phyloP scores from a whole-genome alignment of 2,113 vertebrate species.

The Rhynchomys soricoides region DNA sequence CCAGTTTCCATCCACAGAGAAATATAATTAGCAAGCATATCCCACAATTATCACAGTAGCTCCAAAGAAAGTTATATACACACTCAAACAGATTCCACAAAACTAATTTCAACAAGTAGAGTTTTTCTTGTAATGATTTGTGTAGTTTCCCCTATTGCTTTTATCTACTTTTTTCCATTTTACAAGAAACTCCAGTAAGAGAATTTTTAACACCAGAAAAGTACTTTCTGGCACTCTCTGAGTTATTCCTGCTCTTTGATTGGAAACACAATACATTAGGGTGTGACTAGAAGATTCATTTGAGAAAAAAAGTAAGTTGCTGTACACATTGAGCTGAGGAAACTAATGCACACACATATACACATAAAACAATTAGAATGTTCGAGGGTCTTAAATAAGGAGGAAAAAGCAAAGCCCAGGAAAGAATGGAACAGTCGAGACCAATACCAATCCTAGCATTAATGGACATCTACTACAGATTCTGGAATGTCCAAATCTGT shows the following conservation, averaged over 20 bases:
- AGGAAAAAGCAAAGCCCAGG: no score
- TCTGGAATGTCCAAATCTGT: background rate
- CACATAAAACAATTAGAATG: constrained; percentile 13
- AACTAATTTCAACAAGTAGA: background rate
- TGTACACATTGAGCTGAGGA: background rate
- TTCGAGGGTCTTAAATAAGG: background rate
- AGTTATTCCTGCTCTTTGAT: background rate
- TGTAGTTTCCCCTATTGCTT: background rate
- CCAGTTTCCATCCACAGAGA: background rate
- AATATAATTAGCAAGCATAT: background rate
- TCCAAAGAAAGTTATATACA: background rate
- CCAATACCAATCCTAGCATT: background rate
- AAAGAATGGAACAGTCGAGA: background rate
- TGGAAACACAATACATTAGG: background rate
- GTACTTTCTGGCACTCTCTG: background rate
- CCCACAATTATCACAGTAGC: background rate
- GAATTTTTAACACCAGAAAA: constrained; percentile 2
- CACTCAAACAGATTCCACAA: background rate
- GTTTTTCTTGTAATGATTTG: background rate
- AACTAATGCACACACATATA: background rate
- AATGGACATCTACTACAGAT: background rate
- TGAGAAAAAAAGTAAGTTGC: background rate
- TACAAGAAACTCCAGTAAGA: background rate
- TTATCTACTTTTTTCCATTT: background rate
- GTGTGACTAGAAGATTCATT: background rate